A percentile compares a stretch with the other conserved stretches of the same genome.
These are phyloP conservation scores for Ornithorhynchus anatinus DNA, from an alignment of 2,113 vertebrate species.

Conservation along the genomic window DNA sequence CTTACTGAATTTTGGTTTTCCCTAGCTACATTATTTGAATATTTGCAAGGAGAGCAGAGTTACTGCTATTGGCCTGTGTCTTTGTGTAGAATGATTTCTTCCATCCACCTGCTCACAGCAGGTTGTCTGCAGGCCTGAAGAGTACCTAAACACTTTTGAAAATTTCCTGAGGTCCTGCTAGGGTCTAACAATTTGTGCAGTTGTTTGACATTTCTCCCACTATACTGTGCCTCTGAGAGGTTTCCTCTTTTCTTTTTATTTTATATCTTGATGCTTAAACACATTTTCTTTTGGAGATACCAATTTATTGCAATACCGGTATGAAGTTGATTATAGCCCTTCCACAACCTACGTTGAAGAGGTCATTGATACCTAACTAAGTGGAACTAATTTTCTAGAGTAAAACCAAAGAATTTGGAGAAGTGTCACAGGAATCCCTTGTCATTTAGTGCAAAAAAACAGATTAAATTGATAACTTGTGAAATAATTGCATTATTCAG, in stretches of 20 bases:
- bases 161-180: conserved; percentile 44
- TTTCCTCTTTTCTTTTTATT: conserved; percentile 50
- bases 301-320: conserved; percentile 71
- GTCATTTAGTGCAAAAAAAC: conserved; percentile 74
- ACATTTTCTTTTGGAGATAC: conserved; percentile 63
- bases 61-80: conserved; percentile 24
- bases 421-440: conserved; percentile 76
- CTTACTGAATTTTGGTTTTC: conserved; percentile 17
- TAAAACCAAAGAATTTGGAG: conserved; percentile 81
- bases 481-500: conserved; percentile 34
- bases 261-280: conserved; percentile 67
- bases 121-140: conserved; percentile 35
- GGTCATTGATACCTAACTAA: conserved; percentile 88
- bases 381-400: conserved; percentile 92
- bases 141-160: conserved; percentile 49
- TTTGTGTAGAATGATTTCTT: conserved; percentile 55
- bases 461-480: conserved; percentile 68
- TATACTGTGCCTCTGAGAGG: conserved; percentile 45
- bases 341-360: conserved; percentile 82
- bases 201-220: conserved; percentile 38
- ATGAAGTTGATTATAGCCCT: conserved; percentile 74
- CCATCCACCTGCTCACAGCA: conserved; percentile 60
- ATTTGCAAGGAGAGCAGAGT: conserved; percentile 28
- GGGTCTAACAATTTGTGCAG: conserved; percentile 27
- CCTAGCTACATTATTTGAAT: conserved; percentile 1